These are phyloP conservation scores for Leucopsar rothschildi DNA, from an alignment of 2,113 vertebrate genomes.

Conservation along the genomic window DNA sequence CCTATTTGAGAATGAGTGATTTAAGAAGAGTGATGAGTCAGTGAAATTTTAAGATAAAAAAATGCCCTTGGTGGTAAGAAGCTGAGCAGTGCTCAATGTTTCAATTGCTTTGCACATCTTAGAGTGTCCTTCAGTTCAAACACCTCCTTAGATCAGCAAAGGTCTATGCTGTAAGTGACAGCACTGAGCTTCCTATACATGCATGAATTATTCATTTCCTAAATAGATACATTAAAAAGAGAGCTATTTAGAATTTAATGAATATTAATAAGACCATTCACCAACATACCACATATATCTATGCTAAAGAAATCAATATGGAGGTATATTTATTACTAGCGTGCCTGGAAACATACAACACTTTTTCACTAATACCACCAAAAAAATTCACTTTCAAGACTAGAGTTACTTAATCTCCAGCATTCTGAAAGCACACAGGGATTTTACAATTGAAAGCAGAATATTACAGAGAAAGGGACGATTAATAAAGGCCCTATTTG, in stretches of 20 bases:
- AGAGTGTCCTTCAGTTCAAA: slow-evolving; percentile 48
- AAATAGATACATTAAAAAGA: slow-evolving; percentile 58
- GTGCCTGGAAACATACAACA: neutral
- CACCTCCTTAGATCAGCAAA: slow-evolving; percentile 31
- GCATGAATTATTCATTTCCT: slow-evolving; percentile 63
- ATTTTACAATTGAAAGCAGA: slow-evolving; percentile 21
- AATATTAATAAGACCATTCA: slow-evolving; percentile 58
- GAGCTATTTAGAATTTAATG: slow-evolving; percentile 51
- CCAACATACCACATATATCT: slow-evolving; percentile 7
- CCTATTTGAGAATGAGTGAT: neutral
- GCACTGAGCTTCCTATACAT: slow-evolving; percentile 19
- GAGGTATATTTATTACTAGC: slow-evolving; percentile 15
- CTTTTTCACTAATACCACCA: neutral
- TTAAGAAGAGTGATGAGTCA: slow-evolving; percentile 12
- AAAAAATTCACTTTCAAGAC: neutral
- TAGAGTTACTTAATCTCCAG: slow-evolving; percentile 24
- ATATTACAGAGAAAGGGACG: neutral
- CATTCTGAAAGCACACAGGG: neutral
- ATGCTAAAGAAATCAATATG: slow-evolving; percentile 30
- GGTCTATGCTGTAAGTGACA: slow-evolving; percentile 41
- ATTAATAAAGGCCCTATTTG: slow-evolving; percentile 19
- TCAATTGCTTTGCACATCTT: slow-evolving; percentile 16
- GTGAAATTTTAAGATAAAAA: neutral
- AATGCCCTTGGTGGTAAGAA: neutral
- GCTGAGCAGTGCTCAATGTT: neutral